Percentiles rank a stretch among this genome's conserved stretches.
Evolutionary conservation across 2,797 vertebrate genomes (phyloP).

Genomic region (Pipistrellus pipistrellus): DNA sequence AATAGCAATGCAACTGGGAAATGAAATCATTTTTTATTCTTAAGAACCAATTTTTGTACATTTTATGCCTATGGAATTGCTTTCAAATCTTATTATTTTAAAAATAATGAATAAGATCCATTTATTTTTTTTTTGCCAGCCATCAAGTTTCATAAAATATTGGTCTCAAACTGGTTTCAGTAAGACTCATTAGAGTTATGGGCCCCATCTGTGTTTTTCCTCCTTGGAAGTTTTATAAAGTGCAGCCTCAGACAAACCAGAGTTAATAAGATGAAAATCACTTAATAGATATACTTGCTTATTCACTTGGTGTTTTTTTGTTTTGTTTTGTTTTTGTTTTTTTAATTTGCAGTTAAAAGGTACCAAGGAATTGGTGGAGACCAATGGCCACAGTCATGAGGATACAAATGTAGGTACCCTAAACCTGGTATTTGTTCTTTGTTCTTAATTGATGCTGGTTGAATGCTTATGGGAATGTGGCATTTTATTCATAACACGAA

Average conservation of each 20-base stretch:
- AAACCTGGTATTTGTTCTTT: conserved; percentile 60
- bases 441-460: conserved; percentile 62
- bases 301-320: conserved; percentile 23
- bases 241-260: conserved; percentile 84
- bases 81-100: conserved; percentile 89
- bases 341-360: conserved; percentile 89
- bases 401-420: conserved; percentile 90
- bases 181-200: conserved; percentile 86
- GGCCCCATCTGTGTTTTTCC: conserved; percentile 86
- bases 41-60: conserved; percentile 85
- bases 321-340: conserved; percentile 27
- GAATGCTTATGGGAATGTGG: not conserved
- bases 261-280: conserved; percentile 84
- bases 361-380: conserved; percentile 90
- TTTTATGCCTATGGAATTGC: conserved; percentile 85
- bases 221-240: conserved; percentile 85
- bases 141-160: conserved; percentile 84
- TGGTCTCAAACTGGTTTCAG: conserved; percentile 82
- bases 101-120: conserved; percentile 86
- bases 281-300: conserved; percentile 74
- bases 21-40: conserved; percentile 88
- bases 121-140: conserved; percentile 75
- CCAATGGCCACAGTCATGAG: conserved; percentile 90
- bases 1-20: conserved; percentile 86
- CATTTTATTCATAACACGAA: not conserved